phyloP scores from a whole-genome alignment of 2,888 invertebrate genomes.

The Xestia c-nigrum region DNA sequence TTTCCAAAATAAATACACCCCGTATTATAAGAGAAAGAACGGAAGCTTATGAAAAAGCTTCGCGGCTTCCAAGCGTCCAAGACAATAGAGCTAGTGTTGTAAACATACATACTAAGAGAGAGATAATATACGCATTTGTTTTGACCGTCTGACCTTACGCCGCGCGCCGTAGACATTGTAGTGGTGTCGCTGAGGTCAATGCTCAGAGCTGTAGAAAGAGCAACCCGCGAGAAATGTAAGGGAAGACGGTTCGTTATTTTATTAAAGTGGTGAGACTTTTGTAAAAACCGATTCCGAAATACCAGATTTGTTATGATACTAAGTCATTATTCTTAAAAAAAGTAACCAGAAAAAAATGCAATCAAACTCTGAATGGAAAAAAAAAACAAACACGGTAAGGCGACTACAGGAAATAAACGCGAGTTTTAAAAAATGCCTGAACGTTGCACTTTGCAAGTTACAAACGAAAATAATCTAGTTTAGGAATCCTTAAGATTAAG shows the following conservation, averaged over 20 bases:
- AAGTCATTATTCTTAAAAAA: not conserved
- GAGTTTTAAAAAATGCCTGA: too few relatives aligned
- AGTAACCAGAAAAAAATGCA: not conserved
- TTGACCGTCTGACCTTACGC: constrained; percentile 27
- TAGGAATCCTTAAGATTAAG: too few relatives aligned
- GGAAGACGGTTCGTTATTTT: not conserved
- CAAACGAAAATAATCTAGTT: too few relatives aligned
- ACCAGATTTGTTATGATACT: not conserved
- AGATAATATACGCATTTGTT: constrained; percentile 7
- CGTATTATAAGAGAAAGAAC: not conserved
- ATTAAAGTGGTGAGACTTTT: not conserved
- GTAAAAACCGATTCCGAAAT: not conserved
- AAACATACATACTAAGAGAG: not conserved
- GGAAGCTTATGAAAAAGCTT: not conserved
- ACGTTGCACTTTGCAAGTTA: too few relatives aligned
- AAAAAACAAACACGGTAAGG: not conserved
- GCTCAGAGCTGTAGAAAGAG: constrained; percentile 1
- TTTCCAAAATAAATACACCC: too few relatives aligned
- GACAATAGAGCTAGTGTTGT: not conserved
- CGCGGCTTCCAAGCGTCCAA: not conserved
- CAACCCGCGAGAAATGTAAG: not conserved
- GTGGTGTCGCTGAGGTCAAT: not conserved
- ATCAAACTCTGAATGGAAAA: not conserved
- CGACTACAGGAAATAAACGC: too few relatives aligned
- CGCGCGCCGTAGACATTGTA: not conserved